Conservation (phyloP, 2,113 vertebrate genomes). For the Psilopsiagon aurifrons region DNA sequence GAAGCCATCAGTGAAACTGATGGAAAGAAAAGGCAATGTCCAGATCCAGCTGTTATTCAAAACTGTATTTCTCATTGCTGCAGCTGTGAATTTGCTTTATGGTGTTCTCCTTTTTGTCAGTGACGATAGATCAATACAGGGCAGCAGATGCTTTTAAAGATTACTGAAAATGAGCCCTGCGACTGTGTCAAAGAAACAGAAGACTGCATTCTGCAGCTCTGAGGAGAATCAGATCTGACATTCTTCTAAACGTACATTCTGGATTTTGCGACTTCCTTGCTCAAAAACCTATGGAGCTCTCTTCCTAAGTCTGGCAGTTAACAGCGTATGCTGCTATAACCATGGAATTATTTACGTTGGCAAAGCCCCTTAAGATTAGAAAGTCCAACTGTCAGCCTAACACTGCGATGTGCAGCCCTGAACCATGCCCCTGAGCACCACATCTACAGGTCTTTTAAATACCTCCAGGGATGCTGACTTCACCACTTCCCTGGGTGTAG, state of each 20-base stretch:
- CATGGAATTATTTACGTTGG: not conserved
- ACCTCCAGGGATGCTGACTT: not conserved
- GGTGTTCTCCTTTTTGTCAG: not conserved
- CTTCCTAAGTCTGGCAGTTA: not conserved
- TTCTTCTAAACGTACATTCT: not conserved
- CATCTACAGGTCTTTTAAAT: not conserved
- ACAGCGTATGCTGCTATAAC: not conserved
- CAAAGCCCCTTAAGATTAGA: not conserved
- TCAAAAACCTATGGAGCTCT: not conserved
- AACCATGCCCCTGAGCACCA: not conserved
- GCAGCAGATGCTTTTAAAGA: not conserved
- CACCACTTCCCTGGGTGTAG: not conserved
- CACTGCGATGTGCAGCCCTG: not conserved
- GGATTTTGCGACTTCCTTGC: not conserved
- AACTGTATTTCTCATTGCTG: not conserved
- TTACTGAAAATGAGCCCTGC: not conserved
- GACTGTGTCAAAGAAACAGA: not conserved
- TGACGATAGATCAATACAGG: not conserved
- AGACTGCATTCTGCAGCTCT: not conserved
- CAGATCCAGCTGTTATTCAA: not conserved
- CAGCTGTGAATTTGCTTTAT: not conserved
- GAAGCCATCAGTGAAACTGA: not conserved
- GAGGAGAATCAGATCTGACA: not conserved
- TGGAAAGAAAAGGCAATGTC: not conserved
- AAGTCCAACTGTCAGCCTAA: not conserved